phyloP scores from a whole-genome alignment of 2,888 invertebrate species.

The Priapulus caudatus region DNA sequence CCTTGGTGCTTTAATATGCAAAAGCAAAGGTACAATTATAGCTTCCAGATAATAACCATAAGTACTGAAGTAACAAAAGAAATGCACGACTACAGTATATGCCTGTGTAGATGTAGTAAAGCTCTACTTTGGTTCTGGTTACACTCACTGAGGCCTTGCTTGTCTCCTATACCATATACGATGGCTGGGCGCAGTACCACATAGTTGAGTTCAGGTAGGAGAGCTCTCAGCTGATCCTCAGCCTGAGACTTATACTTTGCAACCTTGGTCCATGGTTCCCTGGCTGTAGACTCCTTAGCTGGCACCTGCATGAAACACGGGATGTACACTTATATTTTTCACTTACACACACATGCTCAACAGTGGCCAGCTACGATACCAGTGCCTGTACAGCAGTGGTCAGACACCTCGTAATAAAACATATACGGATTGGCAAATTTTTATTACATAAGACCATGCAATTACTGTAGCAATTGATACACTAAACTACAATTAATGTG shows the following conservation, averaged over 20 bases:
- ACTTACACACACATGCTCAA: no score
- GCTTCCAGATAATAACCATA: background rate
- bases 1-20: slow-evolving; percentile 54
- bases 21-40: slow-evolving; percentile 6
- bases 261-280: slow-evolving; percentile 72
- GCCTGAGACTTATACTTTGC: slow-evolving; percentile 70
- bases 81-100: background rate
- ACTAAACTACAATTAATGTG: no score
- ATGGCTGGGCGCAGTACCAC: slow-evolving; percentile 69
- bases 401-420: no score
- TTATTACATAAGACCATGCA: no score
- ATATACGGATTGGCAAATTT: no score
- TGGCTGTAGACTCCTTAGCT: slow-evolving; percentile 58
- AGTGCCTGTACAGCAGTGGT: no score
- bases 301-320: slow-evolving; percentile 42
- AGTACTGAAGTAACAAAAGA: background rate
- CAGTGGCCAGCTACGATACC: no score
- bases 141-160: slow-evolving; percentile 61
- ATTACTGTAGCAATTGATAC: no score
- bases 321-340: background rate
- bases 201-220: slow-evolving; percentile 58
- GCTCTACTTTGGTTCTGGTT: background rate
- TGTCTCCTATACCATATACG: slow-evolving; percentile 74
- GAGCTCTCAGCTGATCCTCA: slow-evolving; percentile 57
- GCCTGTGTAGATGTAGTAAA: no score